Percentiles rank a stretch among this genome's conserved stretches.
Evolutionary conservation across 2,113 vertebrate genomes (phyloP).

Genomic region (Paratilapia polleni): DNA sequence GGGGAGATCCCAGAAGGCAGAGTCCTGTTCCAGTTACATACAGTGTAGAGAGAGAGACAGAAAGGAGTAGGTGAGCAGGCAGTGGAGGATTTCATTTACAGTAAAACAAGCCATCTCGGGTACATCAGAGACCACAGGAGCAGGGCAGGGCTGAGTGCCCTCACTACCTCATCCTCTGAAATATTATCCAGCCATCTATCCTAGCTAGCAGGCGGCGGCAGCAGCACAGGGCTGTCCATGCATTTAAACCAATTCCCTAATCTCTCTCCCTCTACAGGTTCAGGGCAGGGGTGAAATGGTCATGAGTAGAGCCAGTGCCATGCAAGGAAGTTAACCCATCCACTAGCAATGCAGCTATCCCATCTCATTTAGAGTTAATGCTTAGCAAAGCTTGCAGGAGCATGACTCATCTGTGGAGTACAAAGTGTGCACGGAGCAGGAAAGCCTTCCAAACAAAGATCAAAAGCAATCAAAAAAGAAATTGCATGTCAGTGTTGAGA

Average conservation of each 20-base stretch:
- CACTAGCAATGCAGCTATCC: constrained; percentile 4
- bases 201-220: constrained; percentile 36
- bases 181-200: constrained; percentile 67
- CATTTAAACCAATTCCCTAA: constrained; percentile 40
- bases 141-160: constrained; percentile 70
- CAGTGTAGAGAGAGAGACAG: constrained; percentile 46
- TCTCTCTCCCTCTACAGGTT: constrained; percentile 8
- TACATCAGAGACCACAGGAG: constrained; percentile 69
- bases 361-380: constrained; percentile 30
- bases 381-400: constrained; percentile 50
- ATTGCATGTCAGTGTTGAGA: constrained; percentile 37
- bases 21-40: constrained; percentile 74
- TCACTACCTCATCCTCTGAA: constrained; percentile 71
- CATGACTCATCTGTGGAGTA: constrained; percentile 51
- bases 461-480: constrained; percentile 61
- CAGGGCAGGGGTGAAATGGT: constrained; percentile 3
- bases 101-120: constrained; percentile 77
- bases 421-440: constrained; percentile 43
- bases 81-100: constrained; percentile 78
- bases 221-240: constrained; percentile 13
- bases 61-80: constrained; percentile 63
- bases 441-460: constrained; percentile 54
- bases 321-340: constrained; percentile 16
- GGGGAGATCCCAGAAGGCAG: constrained; percentile 71
- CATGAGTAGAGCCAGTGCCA: not conserved